Evolutionary conservation across 2,797 vertebrate species (phyloP).

Genomic region (Dipus sagitta): DNA sequence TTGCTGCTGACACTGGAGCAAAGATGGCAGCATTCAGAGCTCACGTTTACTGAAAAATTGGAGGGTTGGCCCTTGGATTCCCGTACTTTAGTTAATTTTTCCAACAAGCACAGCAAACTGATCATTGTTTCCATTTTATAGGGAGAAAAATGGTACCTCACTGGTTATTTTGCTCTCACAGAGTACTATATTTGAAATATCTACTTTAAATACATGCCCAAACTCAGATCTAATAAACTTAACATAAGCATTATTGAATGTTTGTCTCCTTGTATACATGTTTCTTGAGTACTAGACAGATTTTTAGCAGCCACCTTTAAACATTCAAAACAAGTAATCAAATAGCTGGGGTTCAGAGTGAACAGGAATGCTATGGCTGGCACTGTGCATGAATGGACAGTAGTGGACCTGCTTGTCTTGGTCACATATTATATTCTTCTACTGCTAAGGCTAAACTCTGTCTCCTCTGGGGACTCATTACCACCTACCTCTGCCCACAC

Average conservation of each 20-base stretch:
- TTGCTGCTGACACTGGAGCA: background rate
- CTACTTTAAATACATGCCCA: background rate
- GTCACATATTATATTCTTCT: fast-evolving
- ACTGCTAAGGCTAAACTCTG: background rate
- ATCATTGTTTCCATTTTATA: background rate
- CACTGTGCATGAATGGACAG: fast-evolving
- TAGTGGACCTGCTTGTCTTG: background rate
- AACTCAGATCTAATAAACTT: background rate
- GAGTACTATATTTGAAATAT: background rate
- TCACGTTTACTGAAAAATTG: background rate
- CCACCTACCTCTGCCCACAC: background rate
- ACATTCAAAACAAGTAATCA: background rate
- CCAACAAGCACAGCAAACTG: background rate
- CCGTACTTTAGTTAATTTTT: background rate
- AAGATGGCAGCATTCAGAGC: background rate
- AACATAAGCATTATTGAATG: background rate
- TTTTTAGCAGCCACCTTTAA: background rate
- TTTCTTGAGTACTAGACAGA: background rate
- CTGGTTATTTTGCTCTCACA: background rate
- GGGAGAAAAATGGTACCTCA: background rate
- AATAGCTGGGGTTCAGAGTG: background rate
- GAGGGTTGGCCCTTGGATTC: background rate
- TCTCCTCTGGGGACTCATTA: background rate
- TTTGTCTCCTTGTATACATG: background rate
- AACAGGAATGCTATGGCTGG: background rate